phyloP scores from a whole-genome alignment of 1,140 invertebrate species.

The Samia ricini region DNA sequence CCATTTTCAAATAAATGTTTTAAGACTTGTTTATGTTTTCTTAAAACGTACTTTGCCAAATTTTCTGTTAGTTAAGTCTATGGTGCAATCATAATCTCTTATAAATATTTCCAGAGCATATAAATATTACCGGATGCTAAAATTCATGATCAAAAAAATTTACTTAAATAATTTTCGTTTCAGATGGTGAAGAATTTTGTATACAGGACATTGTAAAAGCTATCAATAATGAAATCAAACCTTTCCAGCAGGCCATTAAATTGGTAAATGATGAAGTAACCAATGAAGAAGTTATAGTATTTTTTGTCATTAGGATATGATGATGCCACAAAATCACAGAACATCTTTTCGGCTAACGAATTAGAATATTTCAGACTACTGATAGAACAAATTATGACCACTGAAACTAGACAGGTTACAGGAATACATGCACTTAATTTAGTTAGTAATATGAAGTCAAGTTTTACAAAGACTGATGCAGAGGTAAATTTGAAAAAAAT shows the following conservation, averaged over 20 bases:
- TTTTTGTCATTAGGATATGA: slow-evolving; percentile 58
- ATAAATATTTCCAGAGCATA: too few relatives aligned
- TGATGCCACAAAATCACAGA: slow-evolving; percentile 59
- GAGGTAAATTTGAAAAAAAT: slow-evolving; percentile 40
- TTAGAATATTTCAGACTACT: slow-evolving; percentile 60
- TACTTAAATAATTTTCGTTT: neutral
- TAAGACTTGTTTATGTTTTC: too few relatives aligned
- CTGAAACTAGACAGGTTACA: slow-evolving; percentile 54
- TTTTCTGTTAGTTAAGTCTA: too few relatives aligned
- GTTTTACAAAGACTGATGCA: slow-evolving; percentile 52
- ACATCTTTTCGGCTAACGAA: slow-evolving; percentile 44
- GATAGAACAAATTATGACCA: slow-evolving; percentile 59
- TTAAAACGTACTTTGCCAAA: too few relatives aligned
- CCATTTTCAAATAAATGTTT: too few relatives aligned
- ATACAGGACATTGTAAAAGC: neutral
- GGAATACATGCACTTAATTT: slow-evolving; percentile 57
- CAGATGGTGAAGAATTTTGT: neutral
- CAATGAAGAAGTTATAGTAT: slow-evolving; percentile 51
- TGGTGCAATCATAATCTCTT: too few relatives aligned
- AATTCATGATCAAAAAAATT: too few relatives aligned
- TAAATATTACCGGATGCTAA: too few relatives aligned
- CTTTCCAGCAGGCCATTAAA: slow-evolving; percentile 57
- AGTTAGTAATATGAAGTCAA: slow-evolving; percentile 43
- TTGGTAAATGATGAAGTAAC: slow-evolving; percentile 56
- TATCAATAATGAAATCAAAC: slow-evolving; percentile 58